A percentile compares a stretch with the other conserved stretches of the same genome.
phyloP scores from a whole-genome alignment of 2,888 invertebrate species.

The Dasysyrphus tricinctus region DNA sequence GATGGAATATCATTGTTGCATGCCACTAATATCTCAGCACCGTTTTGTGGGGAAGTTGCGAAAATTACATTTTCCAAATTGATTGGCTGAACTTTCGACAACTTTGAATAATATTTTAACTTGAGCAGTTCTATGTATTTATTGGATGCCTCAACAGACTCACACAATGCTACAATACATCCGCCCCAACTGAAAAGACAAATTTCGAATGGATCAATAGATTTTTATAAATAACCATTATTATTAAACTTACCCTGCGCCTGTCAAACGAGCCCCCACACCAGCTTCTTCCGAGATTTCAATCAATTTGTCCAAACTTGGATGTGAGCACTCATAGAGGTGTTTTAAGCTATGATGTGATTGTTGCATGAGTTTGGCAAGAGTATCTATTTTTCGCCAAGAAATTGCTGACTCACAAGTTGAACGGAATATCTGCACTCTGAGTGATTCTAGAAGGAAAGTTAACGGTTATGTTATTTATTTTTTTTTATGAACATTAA shows the following conservation, averaged over 20 bases:
- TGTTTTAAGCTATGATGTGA: constrained; percentile 94
- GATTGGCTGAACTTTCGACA: constrained; percentile 84
- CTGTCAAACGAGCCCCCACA: constrained; percentile 96
- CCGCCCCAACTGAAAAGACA: constrained; percentile 95
- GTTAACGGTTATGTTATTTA: background rate
- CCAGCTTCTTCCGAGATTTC: constrained; percentile 88
- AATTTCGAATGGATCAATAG: background rate
- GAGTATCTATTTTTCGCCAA: constrained; percentile 83
- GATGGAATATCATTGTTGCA: constrained; percentile 17
- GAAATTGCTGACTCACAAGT: constrained; percentile 84
- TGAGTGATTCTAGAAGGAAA: constrained; percentile 88
- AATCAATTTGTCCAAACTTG: constrained; percentile 92
- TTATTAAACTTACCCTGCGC: constrained; percentile 89
- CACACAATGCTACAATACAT: constrained; percentile 91
- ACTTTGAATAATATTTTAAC: constrained; percentile 87
- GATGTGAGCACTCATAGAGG: constrained; percentile 97
- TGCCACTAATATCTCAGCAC: constrained; percentile 80
- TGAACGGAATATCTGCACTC: constrained; percentile 91
- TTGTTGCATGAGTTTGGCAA: constrained; percentile 93
- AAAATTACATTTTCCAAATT: constrained; percentile 87
- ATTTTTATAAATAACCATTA: background rate
- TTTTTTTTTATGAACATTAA: background rate
- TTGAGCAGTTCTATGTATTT: constrained; percentile 88
- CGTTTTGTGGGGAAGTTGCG: constrained; percentile 85
- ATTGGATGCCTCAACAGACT: constrained; percentile 86